These are phyloP conservation scores for Anneissia japonica DNA, from an alignment of 35 echinoderm and acorn worm species.

Conservation along the genomic window DNA sequence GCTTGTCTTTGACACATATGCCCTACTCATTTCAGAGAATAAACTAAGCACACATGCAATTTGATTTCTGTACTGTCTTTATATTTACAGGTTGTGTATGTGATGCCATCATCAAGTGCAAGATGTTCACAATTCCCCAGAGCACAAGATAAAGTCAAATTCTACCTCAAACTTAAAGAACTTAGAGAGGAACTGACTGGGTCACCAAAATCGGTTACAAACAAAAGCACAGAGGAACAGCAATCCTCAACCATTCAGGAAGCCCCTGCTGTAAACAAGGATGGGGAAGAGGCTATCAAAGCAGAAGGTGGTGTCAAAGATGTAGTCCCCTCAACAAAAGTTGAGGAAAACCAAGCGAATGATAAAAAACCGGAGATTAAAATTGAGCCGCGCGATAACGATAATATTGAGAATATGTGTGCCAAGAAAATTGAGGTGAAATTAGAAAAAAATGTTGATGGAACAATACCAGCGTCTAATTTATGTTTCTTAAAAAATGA, in stretches of 20 bases:
- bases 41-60: no score
- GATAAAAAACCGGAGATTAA: neutral
- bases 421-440: constrained; percentile 12
- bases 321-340: neutral
- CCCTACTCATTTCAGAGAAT: no score
- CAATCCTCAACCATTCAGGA: neutral
- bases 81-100: constrained; percentile 79
- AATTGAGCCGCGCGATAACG: neutral
- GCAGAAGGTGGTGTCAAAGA: neutral
- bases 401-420: neutral
- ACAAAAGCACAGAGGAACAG: constrained; percentile 3
- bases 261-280: neutral
- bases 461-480: neutral
- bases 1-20: no score
- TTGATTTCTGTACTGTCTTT: neutral
- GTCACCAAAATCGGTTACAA: constrained; percentile 40
- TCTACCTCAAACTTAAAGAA: constrained; percentile 87
- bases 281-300: neutral
- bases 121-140: constrained; percentile 98
- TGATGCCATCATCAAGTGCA: constrained; percentile 99
- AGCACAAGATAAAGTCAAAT: constrained; percentile 95
- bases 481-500: neutral
- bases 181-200: constrained; percentile 84
- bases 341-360: neutral
- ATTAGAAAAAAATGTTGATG: neutral